Evolutionary conservation across 1,140 invertebrate species (phyloP), one percentile per base, ranked within the genome.

Genomic region (Leptinotarsa undecemlineata): DNA sequence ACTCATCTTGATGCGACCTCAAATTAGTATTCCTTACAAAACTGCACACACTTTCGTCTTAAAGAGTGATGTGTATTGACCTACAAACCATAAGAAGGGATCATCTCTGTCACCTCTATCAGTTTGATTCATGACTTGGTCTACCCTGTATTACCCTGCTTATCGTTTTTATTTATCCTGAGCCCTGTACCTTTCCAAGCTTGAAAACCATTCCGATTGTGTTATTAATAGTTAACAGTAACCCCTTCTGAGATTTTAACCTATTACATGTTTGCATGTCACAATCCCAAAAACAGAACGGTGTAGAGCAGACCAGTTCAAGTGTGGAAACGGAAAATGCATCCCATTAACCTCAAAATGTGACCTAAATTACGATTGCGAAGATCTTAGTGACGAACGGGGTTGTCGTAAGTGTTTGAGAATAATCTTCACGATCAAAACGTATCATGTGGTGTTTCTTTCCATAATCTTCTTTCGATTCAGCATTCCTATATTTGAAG

Each of bases 321-420:
- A 84, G 82, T 94, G 93, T 85, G 86, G 86, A 81, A 88, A 89
- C 80, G 92, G 92, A 80, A 87, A 88, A 80, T 87, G 85, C 81
- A 85, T 89, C 69, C 85, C 82, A 20, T 87, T 87, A 73, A 48
- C 73, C 13, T 33, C 84, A 74, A 85, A 85, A 68, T 92, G 91
- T 81, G 86, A 92, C 82, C 87, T 87, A 20, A 82, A 83, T 14
- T 82, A 83, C 23, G 89, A 92, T 79, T 92, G 91, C 79, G 83
- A 85, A 63, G 91, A 92, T 83, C 86, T 86, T 26, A 89, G 87
- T 76, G 91, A 92, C 77, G 89, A 90, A 79, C 77, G 75, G 77
- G 78, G 81, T 73, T 85, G 84, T 84, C 84, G 84, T 85, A 85
- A 85, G 84, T 85, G 72, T 78, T 80, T 69, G 20, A 48, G 66